phyloP scores from a whole-genome alignment of 2,113 vertebrate species.

The Tylochromis polylepis region DNA sequence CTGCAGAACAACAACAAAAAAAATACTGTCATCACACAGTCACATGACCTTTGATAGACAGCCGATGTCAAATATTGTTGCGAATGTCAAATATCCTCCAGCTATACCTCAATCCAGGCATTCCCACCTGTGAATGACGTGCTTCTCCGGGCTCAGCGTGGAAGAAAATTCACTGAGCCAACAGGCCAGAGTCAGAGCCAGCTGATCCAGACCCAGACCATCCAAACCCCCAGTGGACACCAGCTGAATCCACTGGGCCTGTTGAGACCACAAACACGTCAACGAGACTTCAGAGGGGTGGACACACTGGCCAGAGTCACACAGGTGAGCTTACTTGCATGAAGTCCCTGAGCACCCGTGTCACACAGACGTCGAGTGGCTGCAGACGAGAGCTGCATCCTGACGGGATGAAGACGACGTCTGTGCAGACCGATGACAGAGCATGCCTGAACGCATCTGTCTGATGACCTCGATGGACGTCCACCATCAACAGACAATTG shows the following conservation, averaged over 20 bases:
- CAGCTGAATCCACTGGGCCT: slow-evolving; percentile 82
- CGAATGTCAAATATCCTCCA: neutral
- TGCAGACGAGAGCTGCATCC: slow-evolving; percentile 83
- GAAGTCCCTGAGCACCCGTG: slow-evolving; percentile 80
- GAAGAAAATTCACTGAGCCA: slow-evolving; percentile 82
- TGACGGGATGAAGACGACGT: slow-evolving; percentile 74
- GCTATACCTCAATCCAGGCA: neutral
- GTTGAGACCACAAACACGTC: neutral
- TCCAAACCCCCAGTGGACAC: slow-evolving; percentile 52
- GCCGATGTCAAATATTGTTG: too few relatives aligned
- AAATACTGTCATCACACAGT: neutral
- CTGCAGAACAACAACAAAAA: slow-evolving; percentile 13
- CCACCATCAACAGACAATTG: slow-evolving; percentile 80
- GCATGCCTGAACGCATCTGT: slow-evolving; percentile 67
- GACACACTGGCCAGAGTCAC: neutral
- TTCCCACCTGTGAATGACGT: slow-evolving; percentile 71
- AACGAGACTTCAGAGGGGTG: neutral
- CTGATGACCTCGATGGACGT: slow-evolving; percentile 80
- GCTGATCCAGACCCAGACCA: slow-evolving; percentile 72
- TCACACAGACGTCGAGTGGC: slow-evolving; percentile 83
- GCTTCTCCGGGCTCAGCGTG: slow-evolving; percentile 63
- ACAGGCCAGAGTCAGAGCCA: slow-evolving; percentile 75
- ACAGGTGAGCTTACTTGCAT: slow-evolving; percentile 62
- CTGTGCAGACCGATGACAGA: slow-evolving; percentile 66
- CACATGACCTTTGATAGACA: neutral